Evolutionary conservation across 1,140 invertebrate genomes (phyloP).

Genomic region (Zeugodacus cucurbitae): DNA sequence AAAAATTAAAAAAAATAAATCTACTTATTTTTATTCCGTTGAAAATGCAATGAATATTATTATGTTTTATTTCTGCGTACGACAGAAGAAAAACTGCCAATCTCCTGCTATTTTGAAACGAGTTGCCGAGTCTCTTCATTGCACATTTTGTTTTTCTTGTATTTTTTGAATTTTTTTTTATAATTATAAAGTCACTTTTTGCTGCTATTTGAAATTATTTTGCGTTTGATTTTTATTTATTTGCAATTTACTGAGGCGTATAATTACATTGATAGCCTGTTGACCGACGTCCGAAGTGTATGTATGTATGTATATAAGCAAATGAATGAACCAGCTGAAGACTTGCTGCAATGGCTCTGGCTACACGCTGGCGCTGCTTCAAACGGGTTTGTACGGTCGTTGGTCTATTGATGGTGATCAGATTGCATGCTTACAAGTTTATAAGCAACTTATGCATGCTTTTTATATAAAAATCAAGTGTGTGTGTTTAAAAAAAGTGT

Average conservation of each 20-base stretch:
- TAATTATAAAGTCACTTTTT: not conserved
- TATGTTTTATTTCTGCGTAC: not conserved
- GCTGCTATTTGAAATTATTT: not conserved
- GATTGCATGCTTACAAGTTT: not conserved
- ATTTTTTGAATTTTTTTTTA: not conserved
- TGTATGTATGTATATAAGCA: not conserved
- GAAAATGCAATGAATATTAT: not conserved
- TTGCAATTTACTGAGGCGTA: not conserved
- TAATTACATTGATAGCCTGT: slow-evolving; percentile 9
- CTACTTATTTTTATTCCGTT: not conserved
- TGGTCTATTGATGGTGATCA: slow-evolving; percentile 6
- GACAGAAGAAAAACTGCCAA: too few species aligned
- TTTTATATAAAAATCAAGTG: not conserved
- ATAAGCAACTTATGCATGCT: not conserved
- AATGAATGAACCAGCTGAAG: not conserved
- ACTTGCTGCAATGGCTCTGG: not conserved
- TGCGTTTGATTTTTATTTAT: not conserved
- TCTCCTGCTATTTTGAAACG: not conserved
- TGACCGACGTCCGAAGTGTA: not conserved
- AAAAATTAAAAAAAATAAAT: too few species aligned
- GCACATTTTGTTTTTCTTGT: not conserved
- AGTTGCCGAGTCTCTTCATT: not conserved
- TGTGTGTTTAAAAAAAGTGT: not conserved
- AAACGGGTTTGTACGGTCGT: not conserved
- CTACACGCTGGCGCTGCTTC: not conserved